phyloP scores from a whole-genome alignment of 2,797 vertebrate species.

The Karalla daura region DNA sequence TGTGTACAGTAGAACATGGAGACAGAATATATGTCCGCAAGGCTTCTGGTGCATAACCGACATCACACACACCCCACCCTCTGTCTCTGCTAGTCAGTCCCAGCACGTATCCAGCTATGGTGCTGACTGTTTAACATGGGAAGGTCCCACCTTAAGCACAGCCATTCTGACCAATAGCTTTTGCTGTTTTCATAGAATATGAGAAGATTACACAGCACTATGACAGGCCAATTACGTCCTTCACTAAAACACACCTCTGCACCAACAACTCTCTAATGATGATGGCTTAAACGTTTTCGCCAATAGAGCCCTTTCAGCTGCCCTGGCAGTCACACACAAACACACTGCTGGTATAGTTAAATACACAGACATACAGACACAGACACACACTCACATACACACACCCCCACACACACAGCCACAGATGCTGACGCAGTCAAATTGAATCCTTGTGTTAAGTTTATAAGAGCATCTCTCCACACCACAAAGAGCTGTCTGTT shows the following conservation, averaged over 20 bases:
- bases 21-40: slow-evolving; percentile 42
- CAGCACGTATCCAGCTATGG: slow-evolving; percentile 34
- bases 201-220: slow-evolving; percentile 82
- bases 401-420: slow-evolving; percentile 23
- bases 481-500: slow-evolving; percentile 86
- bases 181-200: slow-evolving; percentile 80
- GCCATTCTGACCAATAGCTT: slow-evolving; percentile 73
- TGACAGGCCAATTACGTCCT: slow-evolving; percentile 90
- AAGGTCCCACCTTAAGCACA: slow-evolving; percentile 75
- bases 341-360: slow-evolving; percentile 48
- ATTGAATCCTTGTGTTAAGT: slow-evolving; percentile 87
- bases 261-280: slow-evolving; percentile 86
- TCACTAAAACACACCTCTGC: slow-evolving; percentile 89
- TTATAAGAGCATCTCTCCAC: slow-evolving; percentile 72
- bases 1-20: slow-evolving; percentile 20
- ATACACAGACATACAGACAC: slow-evolving; percentile 36
- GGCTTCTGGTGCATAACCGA: slow-evolving; percentile 39
- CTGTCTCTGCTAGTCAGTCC: slow-evolving; percentile 13
- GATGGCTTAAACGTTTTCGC: slow-evolving; percentile 91
- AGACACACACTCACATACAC: slow-evolving; percentile 22
- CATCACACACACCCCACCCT: slow-evolving; percentile 30
- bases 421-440: slow-evolving; percentile 77
- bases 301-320: slow-evolving; percentile 83
- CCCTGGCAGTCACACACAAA: slow-evolving; percentile 60
- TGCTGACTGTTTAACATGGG: slow-evolving; percentile 77